These are phyloP conservation scores for Anolis apletophallus DNA, from an alignment of 2,797 vertebrate species.

Conservation along the genomic window DNA sequence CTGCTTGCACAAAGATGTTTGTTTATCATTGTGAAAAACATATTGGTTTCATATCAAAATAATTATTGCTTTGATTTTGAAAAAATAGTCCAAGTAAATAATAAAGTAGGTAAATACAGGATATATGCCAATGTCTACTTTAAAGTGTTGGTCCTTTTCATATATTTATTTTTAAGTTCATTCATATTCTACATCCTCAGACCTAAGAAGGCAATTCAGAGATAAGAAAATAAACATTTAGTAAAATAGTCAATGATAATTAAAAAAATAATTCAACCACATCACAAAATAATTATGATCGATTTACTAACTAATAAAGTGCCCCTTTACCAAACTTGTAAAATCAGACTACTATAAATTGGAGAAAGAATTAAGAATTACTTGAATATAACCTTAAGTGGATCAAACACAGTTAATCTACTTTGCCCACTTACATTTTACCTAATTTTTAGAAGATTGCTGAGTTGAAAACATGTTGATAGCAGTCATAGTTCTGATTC, in stretches of 20 bases:
- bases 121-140: not conserved
- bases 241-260: not conserved
- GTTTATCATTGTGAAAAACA: conserved; percentile 12
- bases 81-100: not conserved
- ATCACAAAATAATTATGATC: not conserved
- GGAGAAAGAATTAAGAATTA: not conserved
- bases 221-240: not conserved
- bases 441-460: not conserved
- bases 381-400: no score
- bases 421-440: not conserved
- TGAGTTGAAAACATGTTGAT: conserved; percentile 3
- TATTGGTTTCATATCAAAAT: conserved; percentile 58
- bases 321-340: not conserved
- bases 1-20: conserved; percentile 63
- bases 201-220: not conserved
- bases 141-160: not conserved
- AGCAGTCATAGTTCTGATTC: not conserved
- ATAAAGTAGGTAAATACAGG: not conserved
- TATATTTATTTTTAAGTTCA: not conserved
- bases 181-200: not conserved
- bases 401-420: no score
- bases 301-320: not conserved
- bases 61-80: conserved; percentile 47
- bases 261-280: not conserved
- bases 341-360: not conserved